Evolutionary conservation across 2,113 vertebrate species (phyloP), one percentile per base, ranked within the genome.

Genomic region (Leucosticte australis): DNA sequence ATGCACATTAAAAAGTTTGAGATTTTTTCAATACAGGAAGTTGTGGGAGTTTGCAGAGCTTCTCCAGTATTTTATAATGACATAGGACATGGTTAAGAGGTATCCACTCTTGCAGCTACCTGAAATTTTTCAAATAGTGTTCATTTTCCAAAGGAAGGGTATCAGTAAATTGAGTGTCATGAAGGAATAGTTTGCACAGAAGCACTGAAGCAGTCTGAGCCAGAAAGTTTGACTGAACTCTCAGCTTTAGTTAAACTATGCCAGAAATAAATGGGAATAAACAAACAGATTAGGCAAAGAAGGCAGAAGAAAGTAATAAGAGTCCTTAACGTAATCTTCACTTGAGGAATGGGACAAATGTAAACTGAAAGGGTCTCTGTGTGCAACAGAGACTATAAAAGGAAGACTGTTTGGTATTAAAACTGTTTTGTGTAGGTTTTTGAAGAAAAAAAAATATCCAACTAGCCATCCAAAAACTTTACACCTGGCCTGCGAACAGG

Each of bases 231-330:
- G 80, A 84, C 68, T 92, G 88, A 97, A 96, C 76, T 90, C 92
- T 83, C 86, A 86, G 85, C 41, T 92, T 87, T 64, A 86, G 64
- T 74, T 93, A 93, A 90, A 90, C 83, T 50, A 82, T 18, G 68
- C 76, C 94, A 94, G 90, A 97, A 97, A 90, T 90, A 96, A 78
- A 95, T 62, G 76, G 88, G 90, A 96, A 96, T 89, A 97, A 97
- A 96, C 79, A 96, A 95, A 96, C 73, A 96, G 83, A 95, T 94
- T 77, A 94, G 83, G 80, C 78, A 90, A 84, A 95, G 49, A 89
- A 90, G 90, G 74, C 81, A 92, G 65, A 95, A 95, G 89, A 96
- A 95, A 97, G 92, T 75, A 93, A 67, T 78, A 47, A 35, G 56
- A 31, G 7, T 77, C 1, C 0, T 83, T 83, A 77, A 63, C 18